A percentile compares a stretch with the other conserved stretches of the same genome.
phyloP scores from a whole-genome alignment of 1,140 invertebrate genomes.

The Arion vulgaris region DNA sequence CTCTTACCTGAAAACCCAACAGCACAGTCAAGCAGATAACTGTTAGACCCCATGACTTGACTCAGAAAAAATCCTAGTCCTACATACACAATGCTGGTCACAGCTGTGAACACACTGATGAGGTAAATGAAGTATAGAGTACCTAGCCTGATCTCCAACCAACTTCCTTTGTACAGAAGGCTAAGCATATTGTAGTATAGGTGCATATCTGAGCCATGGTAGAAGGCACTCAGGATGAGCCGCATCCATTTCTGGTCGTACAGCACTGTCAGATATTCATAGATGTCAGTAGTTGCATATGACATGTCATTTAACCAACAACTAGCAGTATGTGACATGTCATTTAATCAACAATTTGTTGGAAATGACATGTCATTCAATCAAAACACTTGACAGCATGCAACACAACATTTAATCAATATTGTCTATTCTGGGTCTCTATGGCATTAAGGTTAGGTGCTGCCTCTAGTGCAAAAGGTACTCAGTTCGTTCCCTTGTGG shows the following conservation, averaged over 20 bases:
- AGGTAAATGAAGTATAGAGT: constrained; percentile 77
- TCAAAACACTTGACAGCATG: too few relatives aligned
- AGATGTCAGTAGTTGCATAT: not conserved
- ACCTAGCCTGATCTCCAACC: constrained; percentile 76
- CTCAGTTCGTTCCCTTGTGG: too few relatives aligned
- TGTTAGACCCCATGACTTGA: constrained; percentile 55
- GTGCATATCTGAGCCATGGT: constrained; percentile 82
- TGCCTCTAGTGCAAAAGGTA: too few relatives aligned
- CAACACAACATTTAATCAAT: too few relatives aligned
- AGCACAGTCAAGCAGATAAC: constrained; percentile 77
- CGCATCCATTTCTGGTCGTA: constrained; percentile 76
- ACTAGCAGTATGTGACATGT: too few relatives aligned
- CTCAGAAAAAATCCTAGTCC: constrained; percentile 68
- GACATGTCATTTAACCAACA: too few relatives aligned
- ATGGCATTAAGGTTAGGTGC: too few relatives aligned
- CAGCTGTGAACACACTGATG: constrained; percentile 75
- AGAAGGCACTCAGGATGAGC: constrained; percentile 78
- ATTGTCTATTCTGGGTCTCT: too few relatives aligned
- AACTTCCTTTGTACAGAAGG: constrained; percentile 79
- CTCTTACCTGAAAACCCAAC: constrained; percentile 80
- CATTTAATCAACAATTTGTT: too few relatives aligned
- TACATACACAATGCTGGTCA: constrained; percentile 77
- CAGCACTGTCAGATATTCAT: constrained; percentile 72
- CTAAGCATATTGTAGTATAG: constrained; percentile 85
- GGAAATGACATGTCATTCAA: too few relatives aligned